Evolutionary conservation across 2,113 vertebrate species (phyloP), one percentile per base, ranked within the genome.

Genomic region (Callopanchax toddi): DNA sequence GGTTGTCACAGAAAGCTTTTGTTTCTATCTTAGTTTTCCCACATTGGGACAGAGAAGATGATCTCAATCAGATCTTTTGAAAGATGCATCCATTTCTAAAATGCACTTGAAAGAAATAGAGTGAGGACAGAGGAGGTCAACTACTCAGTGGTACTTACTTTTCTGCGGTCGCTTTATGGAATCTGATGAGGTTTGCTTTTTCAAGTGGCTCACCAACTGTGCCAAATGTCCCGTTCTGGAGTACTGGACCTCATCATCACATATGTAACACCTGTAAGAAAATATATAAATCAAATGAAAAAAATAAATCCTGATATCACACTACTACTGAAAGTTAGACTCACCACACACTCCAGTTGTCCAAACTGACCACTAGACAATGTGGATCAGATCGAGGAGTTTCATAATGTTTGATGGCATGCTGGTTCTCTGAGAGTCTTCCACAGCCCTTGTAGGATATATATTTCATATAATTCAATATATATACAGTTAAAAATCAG

Each of bases 261-360:
- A 99, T 3, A 92, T 63, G 76, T 99, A 98, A 91, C 97, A 98
- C 96, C 97, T 99, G 79, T 40, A 60, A 26, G 53, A 55, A 72
- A 58, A 70, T 22, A 46, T 16, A 65, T 17, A 18, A 36, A 23
- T 44, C 40, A 37, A 51, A 48, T 1, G 29, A 22, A n/a, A 25
- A 21, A 18, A 12, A 17, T 13, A n/a, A n/a, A 8, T 32, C 17
- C 29, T 32, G 2, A 32, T 32, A 2, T 11, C 10, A 16, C 48
- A 29, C 25, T 12, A 10, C 11, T 2, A 18, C 2, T 1, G 11
- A 51, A 51, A 51, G 5, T 7, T 17, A 51, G 6, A 13, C 50
- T 20, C 83, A 98, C 97, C 97, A 98, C 11, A 96, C 96, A 60
- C 87, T 94, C 96, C 96, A 98, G 83, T 81, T 93, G 70, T 97